These are phyloP conservation scores for Drosophila mimetica DNA, from an alignment of 2,888 invertebrate species.

Conservation along the genomic window DNA sequence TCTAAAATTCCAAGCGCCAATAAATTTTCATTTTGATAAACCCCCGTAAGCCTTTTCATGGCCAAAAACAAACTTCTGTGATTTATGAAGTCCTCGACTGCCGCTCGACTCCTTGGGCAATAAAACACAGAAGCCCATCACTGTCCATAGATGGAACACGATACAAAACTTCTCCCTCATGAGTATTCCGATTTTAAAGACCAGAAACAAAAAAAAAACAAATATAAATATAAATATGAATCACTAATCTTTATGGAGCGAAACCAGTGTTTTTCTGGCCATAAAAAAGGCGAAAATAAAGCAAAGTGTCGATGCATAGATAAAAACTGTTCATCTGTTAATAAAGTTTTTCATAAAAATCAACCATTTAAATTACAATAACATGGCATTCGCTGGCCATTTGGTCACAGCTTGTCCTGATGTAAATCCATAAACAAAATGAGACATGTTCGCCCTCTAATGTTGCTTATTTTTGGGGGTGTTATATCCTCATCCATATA, in stretches of 20 bases:
- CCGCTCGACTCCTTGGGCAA: conserved; percentile 63
- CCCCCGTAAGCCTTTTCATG: conserved; percentile 78
- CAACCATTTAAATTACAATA: conserved; percentile 63
- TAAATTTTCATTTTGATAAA: conserved; percentile 77
- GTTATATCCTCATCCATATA: no score
- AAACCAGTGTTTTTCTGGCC: conserved; percentile 31
- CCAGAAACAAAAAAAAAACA: conserved; percentile 10
- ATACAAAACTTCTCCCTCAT: conserved; percentile 37
- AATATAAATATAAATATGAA: conserved; percentile 10
- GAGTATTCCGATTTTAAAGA: conserved; percentile 61
- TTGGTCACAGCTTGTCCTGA: conserved; percentile 68
- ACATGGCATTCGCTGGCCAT: conserved; percentile 31
- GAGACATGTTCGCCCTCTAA: conserved; percentile 53
- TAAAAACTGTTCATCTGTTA: conserved; percentile 57
- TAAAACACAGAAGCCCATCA: conserved; percentile 60
- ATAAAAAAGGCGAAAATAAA: conserved; percentile 59
- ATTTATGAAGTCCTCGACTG: conserved; percentile 74
- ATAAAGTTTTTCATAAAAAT: conserved; percentile 62
- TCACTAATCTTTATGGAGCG: conserved; percentile 47
- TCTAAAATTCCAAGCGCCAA: conserved; percentile 73
- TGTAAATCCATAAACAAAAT: conserved; percentile 67
- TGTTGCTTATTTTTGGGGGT: conserved; percentile 45
- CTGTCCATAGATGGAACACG: conserved; percentile 31
- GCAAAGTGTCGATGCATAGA: conserved; percentile 41
- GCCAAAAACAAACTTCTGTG: conserved; percentile 76